Evolutionary conservation across 2,113 vertebrate genomes (phyloP).

Genomic region (Elgaria multicarinata): DNA sequence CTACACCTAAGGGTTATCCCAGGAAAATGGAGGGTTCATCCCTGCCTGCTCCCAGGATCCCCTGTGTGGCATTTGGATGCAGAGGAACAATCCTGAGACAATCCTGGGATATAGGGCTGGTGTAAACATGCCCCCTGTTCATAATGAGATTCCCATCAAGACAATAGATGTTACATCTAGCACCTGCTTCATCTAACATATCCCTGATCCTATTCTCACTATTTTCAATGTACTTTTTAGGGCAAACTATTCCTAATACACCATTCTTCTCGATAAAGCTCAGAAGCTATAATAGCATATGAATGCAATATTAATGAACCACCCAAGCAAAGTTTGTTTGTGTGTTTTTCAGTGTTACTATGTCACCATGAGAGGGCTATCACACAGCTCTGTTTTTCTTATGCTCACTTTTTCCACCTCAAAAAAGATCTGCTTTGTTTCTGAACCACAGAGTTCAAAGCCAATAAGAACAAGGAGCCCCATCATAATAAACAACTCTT

Average conservation of each 20-base stretch:
- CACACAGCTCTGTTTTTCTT: conserved; percentile 10
- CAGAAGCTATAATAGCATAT: not conserved
- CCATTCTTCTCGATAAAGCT: not conserved
- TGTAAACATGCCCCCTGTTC: too few relatives aligned
- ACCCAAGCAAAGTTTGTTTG: not conserved
- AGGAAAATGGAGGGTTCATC: too few relatives aligned
- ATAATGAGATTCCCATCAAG: not conserved
- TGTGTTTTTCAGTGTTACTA: not conserved
- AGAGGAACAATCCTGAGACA: too few relatives aligned
- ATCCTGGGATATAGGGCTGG: too few relatives aligned
- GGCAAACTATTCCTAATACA: not conserved
- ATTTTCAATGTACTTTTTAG: not conserved
- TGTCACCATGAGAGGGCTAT: not conserved
- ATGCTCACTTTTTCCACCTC: not conserved
- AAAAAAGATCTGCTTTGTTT: conserved; percentile 19
- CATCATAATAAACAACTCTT: not conserved
- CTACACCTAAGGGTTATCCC: too few relatives aligned
- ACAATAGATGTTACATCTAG: not conserved
- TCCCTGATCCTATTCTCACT: not conserved
- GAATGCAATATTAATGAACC: not conserved
- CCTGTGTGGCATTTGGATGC: too few relatives aligned
- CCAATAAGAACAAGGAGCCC: conserved; percentile 13
- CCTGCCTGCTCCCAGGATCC: too few relatives aligned
- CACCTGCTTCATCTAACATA: not conserved
- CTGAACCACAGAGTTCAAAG: not conserved